These are phyloP conservation scores for Conus canariensis DNA, from an alignment of 2,888 invertebrate species.

Conservation along the genomic window DNA sequence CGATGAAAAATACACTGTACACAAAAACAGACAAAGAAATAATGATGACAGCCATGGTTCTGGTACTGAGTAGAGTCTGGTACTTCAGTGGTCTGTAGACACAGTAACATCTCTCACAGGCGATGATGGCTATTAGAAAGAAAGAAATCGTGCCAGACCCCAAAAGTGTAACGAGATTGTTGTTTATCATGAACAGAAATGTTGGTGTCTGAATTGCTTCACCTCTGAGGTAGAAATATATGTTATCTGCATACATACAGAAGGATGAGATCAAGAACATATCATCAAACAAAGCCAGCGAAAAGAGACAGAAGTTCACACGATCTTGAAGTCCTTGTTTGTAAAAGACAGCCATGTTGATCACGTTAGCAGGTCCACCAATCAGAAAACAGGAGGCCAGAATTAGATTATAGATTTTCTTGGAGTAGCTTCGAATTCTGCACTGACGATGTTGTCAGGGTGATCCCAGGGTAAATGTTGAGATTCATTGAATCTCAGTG, in stretches of 20 bases:
- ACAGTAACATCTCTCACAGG: constrained; percentile 20
- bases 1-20: neutral
- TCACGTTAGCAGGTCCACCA: neutral
- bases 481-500: neutral
- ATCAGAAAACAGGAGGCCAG: neutral
- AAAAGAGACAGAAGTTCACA: neutral
- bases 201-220: neutral
- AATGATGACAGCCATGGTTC: constrained; percentile 14
- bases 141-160: neutral
- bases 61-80: constrained; percentile 1
- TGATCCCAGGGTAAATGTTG: neutral
- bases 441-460: neutral
- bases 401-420: neutral
- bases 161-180: neutral
- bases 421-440: neutral
- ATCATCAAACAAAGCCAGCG: neutral
- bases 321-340: neutral
- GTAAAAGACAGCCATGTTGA: neutral
- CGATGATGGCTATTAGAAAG: constrained; percentile 4
- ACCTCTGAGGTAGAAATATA: neutral
- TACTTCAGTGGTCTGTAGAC: neutral
- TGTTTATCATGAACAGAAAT: neutral
- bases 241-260: neutral
- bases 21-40: neutral
- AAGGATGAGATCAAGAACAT: neutral